phyloP scores from a whole-genome alignment of 2,888 invertebrate species.

The Thyatira batis region DNA sequence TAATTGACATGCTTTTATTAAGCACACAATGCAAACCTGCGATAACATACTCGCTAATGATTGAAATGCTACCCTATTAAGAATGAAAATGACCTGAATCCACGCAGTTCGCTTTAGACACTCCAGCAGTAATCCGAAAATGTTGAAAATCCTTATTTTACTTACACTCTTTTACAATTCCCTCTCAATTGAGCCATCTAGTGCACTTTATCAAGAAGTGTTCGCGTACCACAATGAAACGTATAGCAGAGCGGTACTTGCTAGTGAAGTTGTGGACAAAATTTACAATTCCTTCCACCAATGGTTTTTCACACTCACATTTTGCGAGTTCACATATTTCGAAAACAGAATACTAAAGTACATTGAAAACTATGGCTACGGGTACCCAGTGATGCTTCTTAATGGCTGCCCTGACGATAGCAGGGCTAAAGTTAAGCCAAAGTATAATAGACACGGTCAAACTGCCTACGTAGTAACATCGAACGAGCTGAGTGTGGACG shows the following conservation, averaged over 20 bases:
- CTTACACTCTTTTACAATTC: constrained; percentile 33
- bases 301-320: constrained; percentile 73
- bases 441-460: constrained; percentile 64
- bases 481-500: constrained; percentile 51
- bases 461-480: constrained; percentile 71
- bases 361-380: constrained; percentile 62
- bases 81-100: constrained; percentile 46
- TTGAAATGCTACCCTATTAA: constrained; percentile 43
- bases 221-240: constrained; percentile 57
- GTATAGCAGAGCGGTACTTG: constrained; percentile 53
- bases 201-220: constrained; percentile 52
- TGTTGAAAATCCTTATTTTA: constrained; percentile 38
- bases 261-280: constrained; percentile 62
- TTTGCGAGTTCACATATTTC: constrained; percentile 74
- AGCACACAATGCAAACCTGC: constrained; percentile 45
- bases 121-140: constrained; percentile 28
- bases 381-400: constrained; percentile 69
- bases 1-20: constrained; percentile 73
- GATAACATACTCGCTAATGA: constrained; percentile 63
- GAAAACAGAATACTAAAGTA: constrained; percentile 72
- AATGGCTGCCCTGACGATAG: constrained; percentile 61
- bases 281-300: constrained; percentile 67
- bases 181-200: constrained; percentile 30
- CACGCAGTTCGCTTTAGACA: constrained; percentile 42
- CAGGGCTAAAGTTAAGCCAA: constrained; percentile 58